A percentile compares a stretch with the other conserved stretches of the same genome.
Evolutionary conservation across 2,888 invertebrate species (phyloP).

Genomic region (Baccha elongata): DNA sequence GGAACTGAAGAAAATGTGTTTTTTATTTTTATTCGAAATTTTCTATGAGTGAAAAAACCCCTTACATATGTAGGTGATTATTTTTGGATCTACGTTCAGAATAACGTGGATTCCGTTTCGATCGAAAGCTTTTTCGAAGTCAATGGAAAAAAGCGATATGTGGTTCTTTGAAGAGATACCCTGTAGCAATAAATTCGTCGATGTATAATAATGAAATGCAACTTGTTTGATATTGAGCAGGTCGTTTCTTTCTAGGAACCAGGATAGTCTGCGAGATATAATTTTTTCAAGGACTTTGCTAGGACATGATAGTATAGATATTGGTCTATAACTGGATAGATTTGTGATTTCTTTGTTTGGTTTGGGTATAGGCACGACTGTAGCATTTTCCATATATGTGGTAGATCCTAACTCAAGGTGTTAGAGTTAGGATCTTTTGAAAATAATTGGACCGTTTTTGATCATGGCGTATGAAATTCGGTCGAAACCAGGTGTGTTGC

Average conservation of each 20-base stretch:
- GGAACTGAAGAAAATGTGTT: too few species aligned
- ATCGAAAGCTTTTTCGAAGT: too few species aligned
- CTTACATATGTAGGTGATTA: too few species aligned
- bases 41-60: too few species aligned
- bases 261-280: conserved; percentile 15
- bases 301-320: conserved; percentile 41
- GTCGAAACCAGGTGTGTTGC: conserved; percentile 33
- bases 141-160: background rate
- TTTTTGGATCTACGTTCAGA: too few species aligned
- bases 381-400: conserved; percentile 31
- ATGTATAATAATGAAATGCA: background rate
- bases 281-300: conserved; percentile 35
- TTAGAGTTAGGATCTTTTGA: conserved; percentile 22
- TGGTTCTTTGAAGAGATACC: background rate
- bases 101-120: too few species aligned
- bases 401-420: conserved; percentile 10
- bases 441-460: conserved; percentile 15
- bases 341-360: background rate
- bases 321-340: conserved; percentile 39
- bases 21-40: too few species aligned
- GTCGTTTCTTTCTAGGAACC: conserved; percentile 1
- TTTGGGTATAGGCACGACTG: conserved; percentile 23
- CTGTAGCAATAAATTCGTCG: background rate
- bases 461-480: conserved; percentile 39
- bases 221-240: background rate